A percentile compares a stretch with the other conserved stretches of the same genome.
Conservation (phyloP, 2,888 invertebrate species). For the Poecilobothrus nobilitatus region DNA sequence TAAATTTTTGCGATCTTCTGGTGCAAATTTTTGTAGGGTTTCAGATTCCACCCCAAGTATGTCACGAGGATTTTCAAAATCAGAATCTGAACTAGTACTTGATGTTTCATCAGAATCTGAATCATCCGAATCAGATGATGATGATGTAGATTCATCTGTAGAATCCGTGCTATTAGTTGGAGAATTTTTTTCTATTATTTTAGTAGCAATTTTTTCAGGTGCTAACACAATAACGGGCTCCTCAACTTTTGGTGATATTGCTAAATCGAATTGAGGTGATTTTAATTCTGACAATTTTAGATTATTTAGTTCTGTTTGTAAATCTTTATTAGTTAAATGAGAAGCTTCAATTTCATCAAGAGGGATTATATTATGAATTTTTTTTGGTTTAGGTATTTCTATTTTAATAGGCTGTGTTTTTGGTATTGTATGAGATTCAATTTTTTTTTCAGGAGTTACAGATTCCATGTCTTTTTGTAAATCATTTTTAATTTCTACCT, state of each 20-base stretch:
- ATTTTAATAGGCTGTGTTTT: background rate
- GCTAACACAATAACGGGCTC: background rate
- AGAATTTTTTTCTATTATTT: background rate
- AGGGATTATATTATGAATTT: background rate
- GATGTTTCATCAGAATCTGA: constrained; percentile 10
- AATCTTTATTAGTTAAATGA: background rate
- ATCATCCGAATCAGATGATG: constrained; percentile 17
- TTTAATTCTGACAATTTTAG: background rate
- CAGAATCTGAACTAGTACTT: background rate
- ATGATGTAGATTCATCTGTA: background rate
- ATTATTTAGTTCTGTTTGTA: background rate
- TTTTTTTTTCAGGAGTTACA: background rate
- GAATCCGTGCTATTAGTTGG: background rate
- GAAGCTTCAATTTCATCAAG: background rate
- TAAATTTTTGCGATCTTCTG: constrained; percentile 19
- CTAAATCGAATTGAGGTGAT: background rate
- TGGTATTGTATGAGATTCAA: background rate
- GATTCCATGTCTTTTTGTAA: background rate
- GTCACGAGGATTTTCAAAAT: background rate
- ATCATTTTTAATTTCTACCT: background rate
- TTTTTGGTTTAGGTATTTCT: background rate
- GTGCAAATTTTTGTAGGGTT: background rate
- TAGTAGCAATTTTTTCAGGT: background rate
- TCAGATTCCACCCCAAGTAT: background rate
- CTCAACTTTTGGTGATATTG: background rate